Base-by-base conservation (phyloP, 2,888 invertebrate species). In the Melitaea athalia region DNA sequence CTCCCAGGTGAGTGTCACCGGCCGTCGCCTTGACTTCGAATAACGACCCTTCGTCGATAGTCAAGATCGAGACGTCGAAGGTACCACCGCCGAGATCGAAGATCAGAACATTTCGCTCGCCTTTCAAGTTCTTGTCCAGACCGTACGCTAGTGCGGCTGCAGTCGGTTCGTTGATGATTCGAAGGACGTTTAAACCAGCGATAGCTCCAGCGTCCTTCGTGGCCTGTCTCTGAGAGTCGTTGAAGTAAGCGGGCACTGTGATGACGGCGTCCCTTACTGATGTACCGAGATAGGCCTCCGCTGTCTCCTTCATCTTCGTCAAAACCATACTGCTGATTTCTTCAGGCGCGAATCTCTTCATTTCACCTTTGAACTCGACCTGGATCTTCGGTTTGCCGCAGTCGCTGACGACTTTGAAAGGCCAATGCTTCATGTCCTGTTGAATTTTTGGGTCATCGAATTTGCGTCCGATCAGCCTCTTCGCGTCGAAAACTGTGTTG, bases 131-230 rank as follows among this genome's bases (percentile, higher is more conserved):
- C 76, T 93, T 93, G 76, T 93, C 93, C 64, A 94, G 85, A 12
- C 95, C 95, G 81, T 95, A 95, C 14, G 95, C 95, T 52, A 95
- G 82, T 59, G 94, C 94, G 12, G 95, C 95, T 6, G 94, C 95
- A 5, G 95, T 96, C 1, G 96, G 96, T 80, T 96, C 96, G 82
- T 96, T 96, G 77, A 96, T 95, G 75, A 96, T 96, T 73, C 98
- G 94, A 65, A 98, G 91, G 0, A 98, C 97, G 88, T 97, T 98
- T 59, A 98, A 84, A 0, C 98, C 98, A 50, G 98, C 96, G 81
- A 96, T 96, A 64, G 94, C 94, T 1, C 97, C 98, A 55, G 98
- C 97, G 88, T 98, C 98, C 85, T 98, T 98, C 49, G 97, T 97
- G 59, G 96, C 95, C 84, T 95, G 95, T 0, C 95, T 91, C 81